These are phyloP conservation scores for Channallabes apus DNA, from an alignment of 2,797 vertebrate species.

Conservation along the genomic window DNA sequence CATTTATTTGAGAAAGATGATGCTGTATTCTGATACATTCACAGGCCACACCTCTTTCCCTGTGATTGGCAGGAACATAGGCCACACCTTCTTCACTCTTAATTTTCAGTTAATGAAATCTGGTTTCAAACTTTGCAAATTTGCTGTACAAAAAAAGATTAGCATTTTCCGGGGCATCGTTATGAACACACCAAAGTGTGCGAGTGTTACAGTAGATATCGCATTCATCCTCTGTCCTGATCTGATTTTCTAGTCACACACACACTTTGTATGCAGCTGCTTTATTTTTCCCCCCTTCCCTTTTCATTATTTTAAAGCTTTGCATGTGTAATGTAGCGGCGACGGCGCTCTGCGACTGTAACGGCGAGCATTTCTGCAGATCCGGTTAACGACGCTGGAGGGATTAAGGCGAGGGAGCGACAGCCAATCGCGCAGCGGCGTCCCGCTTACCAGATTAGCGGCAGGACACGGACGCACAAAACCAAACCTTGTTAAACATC, in stretches of 20 bases:
- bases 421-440: constrained; percentile 26
- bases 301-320: neutral
- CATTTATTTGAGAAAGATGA: neutral
- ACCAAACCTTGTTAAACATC: neutral
- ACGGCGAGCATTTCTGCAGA: neutral
- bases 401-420: constrained; percentile 39
- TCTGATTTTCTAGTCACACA: neutral
- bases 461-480: constrained; percentile 22
- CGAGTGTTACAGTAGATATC: no score
- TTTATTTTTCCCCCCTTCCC: neutral
- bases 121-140: neutral
- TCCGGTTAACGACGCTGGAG: constrained; percentile 51
- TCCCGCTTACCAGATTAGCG: constrained; percentile 53
- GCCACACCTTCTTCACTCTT: neutral
- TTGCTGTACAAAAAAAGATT: neutral
- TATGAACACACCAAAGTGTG: neutral
- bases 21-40: neutral
- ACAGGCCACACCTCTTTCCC: neutral
- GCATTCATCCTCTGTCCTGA: neutral
- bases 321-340: no score
- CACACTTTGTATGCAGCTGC: no score
- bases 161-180: neutral
- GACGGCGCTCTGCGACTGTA: neutral
- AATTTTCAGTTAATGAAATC: no score
- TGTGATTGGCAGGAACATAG: no score